Base-by-base conservation (phyloP, 2,113 vertebrate species). In the Emydura subglobosa region DNA sequence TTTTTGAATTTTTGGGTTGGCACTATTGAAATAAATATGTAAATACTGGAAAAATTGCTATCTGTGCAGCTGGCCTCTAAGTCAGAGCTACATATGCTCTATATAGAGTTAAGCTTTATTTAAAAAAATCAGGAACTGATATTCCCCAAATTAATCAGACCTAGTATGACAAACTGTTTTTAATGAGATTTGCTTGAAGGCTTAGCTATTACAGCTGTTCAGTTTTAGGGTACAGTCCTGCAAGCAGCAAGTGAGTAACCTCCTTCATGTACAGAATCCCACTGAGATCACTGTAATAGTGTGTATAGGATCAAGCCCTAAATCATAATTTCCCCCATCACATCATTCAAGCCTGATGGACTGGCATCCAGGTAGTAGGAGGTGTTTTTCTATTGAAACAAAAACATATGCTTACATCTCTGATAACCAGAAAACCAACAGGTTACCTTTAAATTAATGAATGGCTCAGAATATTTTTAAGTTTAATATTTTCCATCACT, bases 221-320 rank as follows among this genome's bases (percentile, higher is more conserved):
- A 86, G 31, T 95, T 89, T 95, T 16, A 81, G 86, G 89, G 94
- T 92, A 87, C 92, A 68, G 42, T 51, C 54, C 83, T 92, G 83
- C 50, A 88, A 86, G 74, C 12, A 44, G n/a, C 12, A 44, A 22
- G 79, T 85, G 94, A 87, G 87, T 95, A 59, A 96, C 12, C 19
- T 11, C 34, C n/a, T 78, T 78, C 25, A 27, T 27, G 42, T 78
- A 24, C 25, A 54, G 89, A 95, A 95, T 93, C 54, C 14, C 29
- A 92, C 94, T 87, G 94, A 97, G 96, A 95, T 93, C 91, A 94
- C 85, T 82, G 4, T 8, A 96, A 86, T 91, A 94, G 54, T 81
- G 92, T 91, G 91, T 87, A 91, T 92, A 94, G 93, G 95, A 96
- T 94, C 95, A 96, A 97, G 51, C 57, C 68, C 88, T 95, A 93